Conservation (phyloP, 2,888 invertebrate genomes). For the Malthinus flaveolus region DNA sequence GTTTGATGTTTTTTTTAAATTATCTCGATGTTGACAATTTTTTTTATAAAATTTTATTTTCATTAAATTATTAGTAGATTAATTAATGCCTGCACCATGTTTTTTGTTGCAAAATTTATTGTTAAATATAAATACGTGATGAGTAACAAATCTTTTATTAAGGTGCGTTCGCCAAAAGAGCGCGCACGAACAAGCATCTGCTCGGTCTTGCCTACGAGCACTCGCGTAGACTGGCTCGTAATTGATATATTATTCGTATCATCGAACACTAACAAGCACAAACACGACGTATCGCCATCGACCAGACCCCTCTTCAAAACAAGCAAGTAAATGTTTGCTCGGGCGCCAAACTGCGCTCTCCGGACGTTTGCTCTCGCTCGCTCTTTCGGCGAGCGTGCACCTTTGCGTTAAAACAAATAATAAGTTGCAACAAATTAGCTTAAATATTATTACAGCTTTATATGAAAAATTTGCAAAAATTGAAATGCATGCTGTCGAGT, state of each 20-base stretch:
- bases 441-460: slow-evolving; percentile 33
- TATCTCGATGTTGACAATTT: slow-evolving; percentile 28
- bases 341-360: too few species aligned
- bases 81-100: slow-evolving; percentile 39
- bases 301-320: too few species aligned
- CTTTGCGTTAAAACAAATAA: not conserved
- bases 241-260: too few species aligned
- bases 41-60: too few species aligned
- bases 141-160: too few species aligned
- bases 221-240: too few species aligned
- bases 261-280: too few species aligned
- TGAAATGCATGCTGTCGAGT: slow-evolving; percentile 33
- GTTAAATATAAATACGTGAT: not conserved
- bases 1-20: slow-evolving; percentile 29
- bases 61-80: slow-evolving; percentile 28
- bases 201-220: too few species aligned
- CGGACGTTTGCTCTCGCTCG: too few species aligned
- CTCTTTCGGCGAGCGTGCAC: too few species aligned
- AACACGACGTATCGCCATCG: too few species aligned
- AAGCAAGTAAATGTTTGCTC: too few species aligned
- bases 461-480: slow-evolving; percentile 28
- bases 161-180: not conserved
- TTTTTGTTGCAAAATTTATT: slow-evolving; percentile 32
- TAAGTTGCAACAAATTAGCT: slow-evolving; percentile 29
- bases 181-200: not conserved